These are phyloP conservation scores for Drosophila diplacantha DNA, from an alignment of 2,888 invertebrate species.

Conservation along the genomic window DNA sequence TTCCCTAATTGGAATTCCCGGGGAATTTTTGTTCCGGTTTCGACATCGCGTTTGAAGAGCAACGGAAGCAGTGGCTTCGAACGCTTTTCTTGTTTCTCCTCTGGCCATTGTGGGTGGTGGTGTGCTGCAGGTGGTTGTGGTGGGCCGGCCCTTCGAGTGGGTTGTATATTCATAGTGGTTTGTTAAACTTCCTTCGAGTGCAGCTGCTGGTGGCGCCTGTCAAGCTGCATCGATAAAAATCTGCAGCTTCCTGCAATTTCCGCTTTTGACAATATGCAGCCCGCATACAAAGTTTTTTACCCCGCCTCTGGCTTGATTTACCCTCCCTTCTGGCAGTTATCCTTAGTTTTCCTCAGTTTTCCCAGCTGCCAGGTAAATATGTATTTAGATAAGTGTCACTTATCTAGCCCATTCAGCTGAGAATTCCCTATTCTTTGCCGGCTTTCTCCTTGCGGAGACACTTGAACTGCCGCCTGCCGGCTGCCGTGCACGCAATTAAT, in stretches of 20 bases:
- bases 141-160: background rate
- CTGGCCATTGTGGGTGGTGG: slow-evolving; percentile 11
- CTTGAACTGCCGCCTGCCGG: slow-evolving; percentile 47
- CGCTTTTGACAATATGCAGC: slow-evolving; percentile 44
- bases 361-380: slow-evolving; percentile 53
- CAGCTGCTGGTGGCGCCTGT: slow-evolving; percentile 53
- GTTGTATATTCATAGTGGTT: slow-evolving; percentile 17
- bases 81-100: slow-evolving; percentile 8
- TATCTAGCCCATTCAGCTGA: slow-evolving; percentile 36
- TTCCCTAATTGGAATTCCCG: slow-evolving; percentile 30
- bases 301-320: background rate
- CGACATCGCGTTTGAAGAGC: slow-evolving; percentile 39
- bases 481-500: slow-evolving; percentile 68
- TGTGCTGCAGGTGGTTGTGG: slow-evolving; percentile 9
- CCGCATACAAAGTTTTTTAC: slow-evolving; percentile 31
- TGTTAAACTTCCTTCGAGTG: slow-evolving; percentile 40
- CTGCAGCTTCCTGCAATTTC: slow-evolving; percentile 51
- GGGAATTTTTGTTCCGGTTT: slow-evolving; percentile 57
- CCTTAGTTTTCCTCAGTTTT: background rate
- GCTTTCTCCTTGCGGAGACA: slow-evolving; percentile 9
- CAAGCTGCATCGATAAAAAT: slow-evolving; percentile 57
- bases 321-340: background rate
- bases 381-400: slow-evolving; percentile 69
- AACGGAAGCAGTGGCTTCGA: slow-evolving; percentile 48
- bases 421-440: slow-evolving; percentile 26